Evolutionary conservation across 2,888 invertebrate genomes (phyloP).

Genomic region (Papilio elwesi): DNA sequence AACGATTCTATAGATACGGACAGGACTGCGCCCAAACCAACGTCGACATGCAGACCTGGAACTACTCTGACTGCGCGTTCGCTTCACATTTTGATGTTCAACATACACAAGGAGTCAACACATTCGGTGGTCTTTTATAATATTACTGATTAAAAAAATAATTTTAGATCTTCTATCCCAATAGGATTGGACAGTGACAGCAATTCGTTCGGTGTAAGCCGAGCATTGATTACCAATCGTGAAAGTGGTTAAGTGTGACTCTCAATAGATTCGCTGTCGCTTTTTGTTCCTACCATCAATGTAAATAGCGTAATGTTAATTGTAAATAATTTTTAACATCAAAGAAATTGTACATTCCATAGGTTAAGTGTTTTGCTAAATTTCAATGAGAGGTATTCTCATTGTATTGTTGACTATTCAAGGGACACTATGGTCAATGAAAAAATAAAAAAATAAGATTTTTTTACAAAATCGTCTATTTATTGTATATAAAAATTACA

Average conservation of each 20-base stretch:
- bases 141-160: slow-evolving; percentile 51
- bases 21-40: slow-evolving; percentile 69
- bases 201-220: neutral
- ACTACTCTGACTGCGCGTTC: slow-evolving; percentile 72
- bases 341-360: slow-evolving; percentile 44
- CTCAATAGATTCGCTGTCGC: slow-evolving; percentile 43
- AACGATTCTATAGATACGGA: slow-evolving; percentile 71
- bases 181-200: neutral
- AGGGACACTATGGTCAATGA: slow-evolving; percentile 42
- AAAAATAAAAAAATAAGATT: slow-evolving; percentile 60
- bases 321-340: slow-evolving; percentile 56
- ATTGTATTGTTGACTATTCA: slow-evolving; percentile 42
- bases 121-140: slow-evolving; percentile 72
- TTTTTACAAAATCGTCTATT: slow-evolving; percentile 84
- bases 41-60: slow-evolving; percentile 69
- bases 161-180: neutral
- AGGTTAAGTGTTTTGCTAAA: slow-evolving; percentile 38
- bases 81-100: slow-evolving; percentile 65
- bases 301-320: slow-evolving; percentile 52
- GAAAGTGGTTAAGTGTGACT: slow-evolving; percentile 44
- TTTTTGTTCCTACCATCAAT: slow-evolving; percentile 35
- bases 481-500: slow-evolving; percentile 85
- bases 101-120: slow-evolving; percentile 65
- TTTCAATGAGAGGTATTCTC: slow-evolving; percentile 42
- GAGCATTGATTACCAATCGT: neutral